Percentiles rank a stretch among this genome's conserved stretches.
Conservation (phyloP, 2,888 invertebrate genomes). For the Sturmia bella region DNA sequence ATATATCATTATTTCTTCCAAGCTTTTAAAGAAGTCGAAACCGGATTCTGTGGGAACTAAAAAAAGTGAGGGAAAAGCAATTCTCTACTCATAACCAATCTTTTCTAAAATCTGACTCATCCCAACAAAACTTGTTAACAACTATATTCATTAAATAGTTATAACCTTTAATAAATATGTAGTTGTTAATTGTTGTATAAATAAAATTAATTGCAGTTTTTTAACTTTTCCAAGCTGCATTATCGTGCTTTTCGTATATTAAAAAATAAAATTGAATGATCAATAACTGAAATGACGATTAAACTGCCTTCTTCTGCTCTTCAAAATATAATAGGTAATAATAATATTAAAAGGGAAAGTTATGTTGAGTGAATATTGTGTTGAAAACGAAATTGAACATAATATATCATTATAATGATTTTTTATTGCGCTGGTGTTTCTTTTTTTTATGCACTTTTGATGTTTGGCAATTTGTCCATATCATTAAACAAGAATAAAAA, state of each 20-base stretch:
- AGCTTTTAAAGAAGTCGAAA: too few species aligned
- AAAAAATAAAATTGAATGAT: constrained; percentile 14
- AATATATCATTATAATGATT: constrained; percentile 36
- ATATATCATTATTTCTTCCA: too few species aligned
- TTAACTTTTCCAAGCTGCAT: not conserved
- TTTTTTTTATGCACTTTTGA: constrained; percentile 28
- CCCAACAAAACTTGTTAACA: too few species aligned
- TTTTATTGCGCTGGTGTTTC: constrained; percentile 19
- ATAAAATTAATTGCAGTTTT: not conserved
- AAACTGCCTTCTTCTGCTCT: not conserved
- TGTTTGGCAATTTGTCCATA: constrained; percentile 56
- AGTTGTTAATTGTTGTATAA: too few species aligned
- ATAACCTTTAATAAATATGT: too few species aligned
- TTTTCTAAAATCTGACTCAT: too few species aligned
- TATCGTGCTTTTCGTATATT: constrained; percentile 36
- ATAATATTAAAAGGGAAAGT: constrained; percentile 65
- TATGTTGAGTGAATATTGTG: constrained; percentile 42
- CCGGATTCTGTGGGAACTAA: too few species aligned
- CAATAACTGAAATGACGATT: constrained; percentile 37
- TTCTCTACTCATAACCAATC: too few species aligned
- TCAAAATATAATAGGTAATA: constrained; percentile 4
- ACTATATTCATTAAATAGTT: too few species aligned
- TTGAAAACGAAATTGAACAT: not conserved
- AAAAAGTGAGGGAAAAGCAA: too few species aligned
- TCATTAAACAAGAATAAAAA: constrained; percentile 8